These are phyloP conservation scores for Triops cancriformis DNA, from an alignment of 1,140 invertebrate genomes.

Conservation along the genomic window DNA sequence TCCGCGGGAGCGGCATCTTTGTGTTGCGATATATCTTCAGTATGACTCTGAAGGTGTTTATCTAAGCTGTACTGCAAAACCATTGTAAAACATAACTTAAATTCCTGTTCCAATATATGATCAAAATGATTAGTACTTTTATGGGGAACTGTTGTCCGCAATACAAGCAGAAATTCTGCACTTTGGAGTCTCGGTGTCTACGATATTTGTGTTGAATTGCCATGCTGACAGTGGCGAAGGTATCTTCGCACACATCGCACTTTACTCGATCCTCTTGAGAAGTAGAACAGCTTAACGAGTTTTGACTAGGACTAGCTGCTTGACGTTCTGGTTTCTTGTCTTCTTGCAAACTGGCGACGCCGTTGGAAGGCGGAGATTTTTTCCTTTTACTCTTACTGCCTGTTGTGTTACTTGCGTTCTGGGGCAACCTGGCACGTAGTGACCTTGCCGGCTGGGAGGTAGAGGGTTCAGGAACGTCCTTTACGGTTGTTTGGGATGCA, in stretches of 20 bases:
- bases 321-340: not conserved
- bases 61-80: slow-evolving; percentile 47
- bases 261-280: slow-evolving; percentile 37
- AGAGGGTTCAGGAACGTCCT: not conserved
- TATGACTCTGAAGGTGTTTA: slow-evolving; percentile 45
- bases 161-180: slow-evolving; percentile 55
- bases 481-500: not conserved
- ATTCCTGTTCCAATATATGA: not conserved
- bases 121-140: slow-evolving; percentile 43
- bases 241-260: slow-evolving; percentile 52
- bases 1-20: slow-evolving; percentile 34
- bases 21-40: slow-evolving; percentile 15
- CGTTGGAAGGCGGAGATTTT: not conserved
- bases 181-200: slow-evolving; percentile 51
- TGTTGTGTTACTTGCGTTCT: not conserved
- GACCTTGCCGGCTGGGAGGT: not conserved
- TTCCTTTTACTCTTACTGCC: not conserved
- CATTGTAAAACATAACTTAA: not conserved
- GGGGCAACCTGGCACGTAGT: not conserved
- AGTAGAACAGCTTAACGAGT: not conserved
- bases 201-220: slow-evolving; percentile 60
- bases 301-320: not conserved
- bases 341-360: not conserved
- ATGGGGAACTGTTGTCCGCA: slow-evolving; percentile 61
- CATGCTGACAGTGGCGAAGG: slow-evolving; percentile 51